phyloP scores from a whole-genome alignment of 2,113 vertebrate species.

The Climacteris rufus region DNA sequence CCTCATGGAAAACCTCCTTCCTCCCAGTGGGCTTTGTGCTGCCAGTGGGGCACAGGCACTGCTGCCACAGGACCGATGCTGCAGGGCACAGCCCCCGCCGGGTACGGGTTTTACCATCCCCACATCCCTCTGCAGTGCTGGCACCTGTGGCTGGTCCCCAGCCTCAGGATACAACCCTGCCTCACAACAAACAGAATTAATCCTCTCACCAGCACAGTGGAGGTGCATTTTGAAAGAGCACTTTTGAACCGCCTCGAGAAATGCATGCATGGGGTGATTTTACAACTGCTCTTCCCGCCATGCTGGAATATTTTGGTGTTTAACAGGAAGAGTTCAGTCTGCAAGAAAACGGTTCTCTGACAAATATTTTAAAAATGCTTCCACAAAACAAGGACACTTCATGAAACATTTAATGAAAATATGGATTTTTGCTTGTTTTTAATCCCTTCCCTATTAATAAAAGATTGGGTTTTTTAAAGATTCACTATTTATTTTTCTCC shows the following conservation, averaged over 20 bases:
- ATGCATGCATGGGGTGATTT: neutral
- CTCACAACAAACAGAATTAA: neutral
- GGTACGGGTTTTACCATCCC: neutral
- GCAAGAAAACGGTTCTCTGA: slow-evolving; percentile 5
- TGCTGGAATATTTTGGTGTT: neutral
- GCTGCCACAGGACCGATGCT: rapidly evolving
- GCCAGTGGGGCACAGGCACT: neutral
- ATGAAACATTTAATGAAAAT: slow-evolving; percentile 61
- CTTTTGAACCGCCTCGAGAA: neutral
- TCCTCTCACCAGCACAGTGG: rapidly evolving
- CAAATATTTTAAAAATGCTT: slow-evolving; percentile 26
- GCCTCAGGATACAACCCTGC: neutral
- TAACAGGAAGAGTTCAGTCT: neutral
- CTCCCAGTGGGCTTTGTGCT: neutral
- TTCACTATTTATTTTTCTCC: slow-evolving; percentile 48
- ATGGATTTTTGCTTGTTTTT: slow-evolving; percentile 57
- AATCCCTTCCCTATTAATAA: slow-evolving; percentile 56
- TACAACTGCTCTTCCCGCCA: neutral
- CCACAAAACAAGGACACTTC: slow-evolving; percentile 39
- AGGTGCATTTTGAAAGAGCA: neutral
- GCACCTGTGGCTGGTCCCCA: neutral
- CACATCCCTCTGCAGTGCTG: neutral
- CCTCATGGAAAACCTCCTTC: neutral
- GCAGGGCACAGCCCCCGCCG: no score
- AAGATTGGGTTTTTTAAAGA: slow-evolving; percentile 36